Base-by-base conservation (phyloP, 2,797 vertebrate species). In the Lepilemur septentrionalis region DNA sequence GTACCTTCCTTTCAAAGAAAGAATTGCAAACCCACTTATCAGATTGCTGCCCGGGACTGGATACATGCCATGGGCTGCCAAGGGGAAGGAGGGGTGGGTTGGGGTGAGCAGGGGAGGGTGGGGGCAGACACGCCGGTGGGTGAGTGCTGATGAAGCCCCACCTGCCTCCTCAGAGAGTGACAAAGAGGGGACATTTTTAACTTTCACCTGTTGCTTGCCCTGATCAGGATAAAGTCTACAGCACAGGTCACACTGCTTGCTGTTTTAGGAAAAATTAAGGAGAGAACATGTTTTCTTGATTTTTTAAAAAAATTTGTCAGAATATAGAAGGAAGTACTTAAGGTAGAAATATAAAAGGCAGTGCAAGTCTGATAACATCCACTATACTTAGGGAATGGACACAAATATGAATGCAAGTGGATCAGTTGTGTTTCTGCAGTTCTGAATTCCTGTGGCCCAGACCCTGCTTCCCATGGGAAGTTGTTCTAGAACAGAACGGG, bases 1-100 rank as follows among this genome's bases (percentile, higher is more conserved):
- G 63, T 79, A 59, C n/a, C 72, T 89, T 73, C 38, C 72, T 73
- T 89, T 89, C 65, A 85, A 90, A 94, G 61, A 57, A 32, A 63
- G 61, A 90, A 75, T 69, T 59, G 46, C 69, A 96, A 76, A 67
- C 75, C 55, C 67, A 86, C 75, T 78, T 32, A 70, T 96, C 46
- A 22, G 28, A 65, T 86, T 89, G 82, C 85, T 78, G 7, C 46
- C 46, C 46, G 11, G 59, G 67, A 48, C 30, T 85, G 50, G 48
- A 61, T 43, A 43, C 32, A 5, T 38, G 43, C 20, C 48, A 55
- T 2, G 22, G 70, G 59, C 57, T 30, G 65, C 78, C 23, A 18
- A 10, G 43, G 12, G 2, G n/a, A 9, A 12, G 46, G 55, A 18
- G 48, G 1, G 15, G 38, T 9, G 12, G 43, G 52, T 38, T 10